Evolutionary conservation across 2,797 vertebrate species (phyloP).

Genomic region (Antrozous pallidus): DNA sequence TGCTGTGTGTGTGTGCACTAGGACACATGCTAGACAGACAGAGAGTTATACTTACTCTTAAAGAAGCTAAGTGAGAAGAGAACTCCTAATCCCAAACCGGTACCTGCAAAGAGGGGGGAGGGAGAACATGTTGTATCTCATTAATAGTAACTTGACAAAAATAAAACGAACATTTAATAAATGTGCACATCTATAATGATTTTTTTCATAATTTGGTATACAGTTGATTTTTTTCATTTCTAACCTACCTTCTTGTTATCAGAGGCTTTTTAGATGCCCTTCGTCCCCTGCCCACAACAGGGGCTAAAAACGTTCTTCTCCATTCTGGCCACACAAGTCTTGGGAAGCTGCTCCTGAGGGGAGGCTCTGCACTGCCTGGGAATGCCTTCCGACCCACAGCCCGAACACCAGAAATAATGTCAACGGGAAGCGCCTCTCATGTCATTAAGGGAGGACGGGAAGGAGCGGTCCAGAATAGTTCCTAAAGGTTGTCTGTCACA

Average conservation of each 20-base stretch:
- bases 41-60: constrained; percentile 88
- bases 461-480: background rate
- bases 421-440: background rate
- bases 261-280: background rate
- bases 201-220: background rate
- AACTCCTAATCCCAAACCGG: constrained; percentile 90
- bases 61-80: constrained; percentile 92
- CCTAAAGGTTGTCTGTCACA: background rate
- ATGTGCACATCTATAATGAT: background rate
- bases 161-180: background rate
- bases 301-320: background rate
- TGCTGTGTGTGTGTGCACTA: background rate
- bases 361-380: background rate
- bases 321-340: background rate
- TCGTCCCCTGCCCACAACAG: background rate
- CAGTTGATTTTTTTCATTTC: background rate
- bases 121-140: background rate
- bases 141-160: background rate
- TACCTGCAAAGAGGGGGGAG: constrained; percentile 82
- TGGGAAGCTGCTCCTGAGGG: background rate
- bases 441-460: background rate
- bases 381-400: background rate
- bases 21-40: background rate
- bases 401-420: background rate
- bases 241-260: background rate